Percentiles rank a stretch among this genome's conserved stretches.
Conservation (phyloP, 2,888 invertebrate genomes). For the Erpobdella octoculata region DNA sequence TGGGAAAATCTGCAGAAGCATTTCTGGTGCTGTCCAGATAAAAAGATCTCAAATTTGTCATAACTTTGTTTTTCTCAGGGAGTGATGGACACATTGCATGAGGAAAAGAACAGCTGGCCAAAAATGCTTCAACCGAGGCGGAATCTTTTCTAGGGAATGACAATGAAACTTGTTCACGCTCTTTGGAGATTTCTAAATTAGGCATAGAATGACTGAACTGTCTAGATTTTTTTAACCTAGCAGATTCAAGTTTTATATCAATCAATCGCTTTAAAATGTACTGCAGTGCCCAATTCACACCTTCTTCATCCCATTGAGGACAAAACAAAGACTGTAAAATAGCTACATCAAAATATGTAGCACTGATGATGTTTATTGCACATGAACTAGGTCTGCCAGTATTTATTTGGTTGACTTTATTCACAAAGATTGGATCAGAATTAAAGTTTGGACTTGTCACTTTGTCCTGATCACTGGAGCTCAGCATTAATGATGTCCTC, state of each 20-base stretch:
- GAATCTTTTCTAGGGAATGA: constrained; percentile 18
- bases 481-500: not conserved
- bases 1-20: no score
- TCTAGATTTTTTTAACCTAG: constrained; percentile 66
- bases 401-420: not conserved
- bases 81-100: not conserved
- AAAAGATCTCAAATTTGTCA: no score
- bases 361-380: constrained; percentile 53
- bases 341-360: constrained; percentile 91
- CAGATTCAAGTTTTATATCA: constrained; percentile 71
- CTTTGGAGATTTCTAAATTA: not conserved
- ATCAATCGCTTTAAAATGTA: constrained; percentile 60
- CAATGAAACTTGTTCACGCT: not conserved
- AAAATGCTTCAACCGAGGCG: constrained; percentile 10
- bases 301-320: constrained; percentile 95
- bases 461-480: constrained; percentile 1
- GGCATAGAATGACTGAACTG: constrained; percentile 85
- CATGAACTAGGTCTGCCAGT: not conserved
- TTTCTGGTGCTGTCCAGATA: no score
- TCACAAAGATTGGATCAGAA: not conserved
- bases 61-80: not conserved
- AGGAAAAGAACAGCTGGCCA: constrained; percentile 14
- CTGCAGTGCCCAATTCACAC: constrained; percentile 87
- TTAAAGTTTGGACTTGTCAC: not conserved
- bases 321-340: constrained; percentile 89